Percentiles rank a stretch among this genome's conserved stretches.
Conservation (phyloP, 2,797 vertebrate species). For the Myotis pilosus region DNA sequence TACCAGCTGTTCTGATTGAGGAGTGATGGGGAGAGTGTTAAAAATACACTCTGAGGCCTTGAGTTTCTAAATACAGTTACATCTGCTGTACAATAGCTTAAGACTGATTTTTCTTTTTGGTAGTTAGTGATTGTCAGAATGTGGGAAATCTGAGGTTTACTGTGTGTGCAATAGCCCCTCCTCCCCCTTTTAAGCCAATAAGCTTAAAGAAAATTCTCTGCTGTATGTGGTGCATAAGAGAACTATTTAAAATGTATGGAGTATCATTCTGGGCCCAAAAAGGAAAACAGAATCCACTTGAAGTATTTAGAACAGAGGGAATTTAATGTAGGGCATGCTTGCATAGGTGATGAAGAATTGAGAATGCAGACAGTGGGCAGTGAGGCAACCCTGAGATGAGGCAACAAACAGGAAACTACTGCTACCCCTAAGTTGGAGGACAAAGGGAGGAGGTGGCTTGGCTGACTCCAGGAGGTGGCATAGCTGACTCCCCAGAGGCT, state of each 20-base stretch:
- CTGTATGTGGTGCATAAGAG: neutral
- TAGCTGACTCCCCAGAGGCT: neutral
- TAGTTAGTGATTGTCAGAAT: slow-evolving; percentile 34
- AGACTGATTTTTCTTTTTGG: slow-evolving; percentile 17
- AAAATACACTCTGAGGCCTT: slow-evolving; percentile 57
- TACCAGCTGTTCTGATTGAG: slow-evolving; percentile 65
- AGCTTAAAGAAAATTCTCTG: neutral
- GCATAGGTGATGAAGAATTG: neutral
- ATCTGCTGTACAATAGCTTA: slow-evolving; percentile 63
- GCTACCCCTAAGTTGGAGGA: neutral
- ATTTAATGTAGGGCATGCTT: neutral
- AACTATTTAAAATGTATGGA: neutral
- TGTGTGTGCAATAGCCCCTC: neutral
- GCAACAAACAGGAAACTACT: slow-evolving; percentile 29
- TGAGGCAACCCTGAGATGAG: slow-evolving; percentile 29
- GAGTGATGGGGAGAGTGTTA: slow-evolving; percentile 51
- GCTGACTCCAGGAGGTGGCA: neutral
- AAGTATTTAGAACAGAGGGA: neutral
- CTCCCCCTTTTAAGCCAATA: neutral
- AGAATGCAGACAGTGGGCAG: neutral
- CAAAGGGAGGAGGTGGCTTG: neutral
- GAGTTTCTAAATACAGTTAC: slow-evolving; percentile 36
- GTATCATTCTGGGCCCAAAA: neutral
- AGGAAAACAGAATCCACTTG: neutral
- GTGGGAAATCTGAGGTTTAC: slow-evolving; percentile 36